These are phyloP conservation scores for Alethe castanea DNA, from an alignment of 2,113 vertebrate species.

Conservation along the genomic window DNA sequence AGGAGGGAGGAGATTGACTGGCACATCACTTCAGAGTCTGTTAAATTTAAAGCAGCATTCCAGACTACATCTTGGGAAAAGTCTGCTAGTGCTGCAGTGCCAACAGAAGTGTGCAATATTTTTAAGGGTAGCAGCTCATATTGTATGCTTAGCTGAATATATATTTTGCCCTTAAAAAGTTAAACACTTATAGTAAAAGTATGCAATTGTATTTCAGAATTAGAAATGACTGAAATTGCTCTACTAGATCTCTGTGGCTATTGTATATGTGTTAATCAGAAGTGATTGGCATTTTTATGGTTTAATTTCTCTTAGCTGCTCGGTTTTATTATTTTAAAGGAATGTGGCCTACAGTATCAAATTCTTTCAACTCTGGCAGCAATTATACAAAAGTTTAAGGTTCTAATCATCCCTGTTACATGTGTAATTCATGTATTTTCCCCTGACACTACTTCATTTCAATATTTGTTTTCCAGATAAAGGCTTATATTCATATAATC, in stretches of 20 bases:
- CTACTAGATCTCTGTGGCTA: not conserved
- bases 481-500: constrained; percentile 89
- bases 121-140: not conserved
- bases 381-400: not conserved
- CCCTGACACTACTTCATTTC: constrained; percentile 77
- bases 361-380: not conserved
- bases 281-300: not conserved
- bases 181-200: not conserved
- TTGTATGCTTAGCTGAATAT: not conserved
- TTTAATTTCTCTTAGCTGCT: constrained; percentile 26
- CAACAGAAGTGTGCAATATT: not conserved
- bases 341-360: not conserved
- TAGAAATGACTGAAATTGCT: not conserved
- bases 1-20: not conserved
- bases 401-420: constrained; percentile 54
- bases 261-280: not conserved
- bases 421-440: constrained; percentile 54
- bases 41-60: not conserved
- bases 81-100: not conserved
- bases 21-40: not conserved
- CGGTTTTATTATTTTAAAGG: not conserved
- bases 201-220: not conserved
- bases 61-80: not conserved
- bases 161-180: not conserved
- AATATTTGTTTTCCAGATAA: constrained; percentile 89